A percentile compares a stretch with the other conserved stretches of the same genome.
Evolutionary conservation across 2,888 invertebrate species (phyloP).

Genomic region (Cephus spinipes): DNA sequence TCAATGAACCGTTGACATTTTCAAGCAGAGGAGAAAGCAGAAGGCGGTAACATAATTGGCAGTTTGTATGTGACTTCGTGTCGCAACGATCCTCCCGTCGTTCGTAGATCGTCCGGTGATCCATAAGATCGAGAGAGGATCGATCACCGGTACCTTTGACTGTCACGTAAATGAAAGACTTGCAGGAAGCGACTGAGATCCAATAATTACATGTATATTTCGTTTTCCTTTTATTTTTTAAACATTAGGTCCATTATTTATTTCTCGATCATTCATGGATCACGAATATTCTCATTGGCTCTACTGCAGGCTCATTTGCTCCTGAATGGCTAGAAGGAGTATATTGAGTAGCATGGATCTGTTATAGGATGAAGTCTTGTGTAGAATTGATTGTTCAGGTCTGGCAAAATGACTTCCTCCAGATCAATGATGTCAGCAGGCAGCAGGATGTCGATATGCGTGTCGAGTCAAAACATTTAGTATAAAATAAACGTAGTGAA

Average conservation of each 20-base stretch:
- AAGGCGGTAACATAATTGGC: slow-evolving; percentile 57
- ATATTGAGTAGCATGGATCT: no score
- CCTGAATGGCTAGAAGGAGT: neutral
- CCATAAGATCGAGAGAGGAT: neutral
- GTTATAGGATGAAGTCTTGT: no score
- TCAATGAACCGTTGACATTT: slow-evolving; percentile 62
- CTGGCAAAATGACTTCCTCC: neutral
- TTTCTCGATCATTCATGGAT: neutral
- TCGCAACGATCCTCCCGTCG: slow-evolving; percentile 32
- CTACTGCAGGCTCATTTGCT: neutral
- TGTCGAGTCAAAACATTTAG: neutral
- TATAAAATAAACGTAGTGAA: neutral
- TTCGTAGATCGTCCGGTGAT: neutral
- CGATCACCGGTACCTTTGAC: neutral
- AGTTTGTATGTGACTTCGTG: slow-evolving; percentile 40
- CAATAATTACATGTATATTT: neutral
- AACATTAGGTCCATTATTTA: neutral
- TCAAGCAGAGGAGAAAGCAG: slow-evolving; percentile 62
- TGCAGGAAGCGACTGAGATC: neutral
- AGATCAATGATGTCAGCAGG: neutral
- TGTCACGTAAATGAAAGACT: neutral
- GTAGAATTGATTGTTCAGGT: neutral
- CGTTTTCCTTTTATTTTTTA: neutral
- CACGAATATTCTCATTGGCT: neutral
- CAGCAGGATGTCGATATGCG: neutral